Base-by-base conservation (phyloP, 92 coral and sea anemone genomes). In the Muricea muricata region DNA sequence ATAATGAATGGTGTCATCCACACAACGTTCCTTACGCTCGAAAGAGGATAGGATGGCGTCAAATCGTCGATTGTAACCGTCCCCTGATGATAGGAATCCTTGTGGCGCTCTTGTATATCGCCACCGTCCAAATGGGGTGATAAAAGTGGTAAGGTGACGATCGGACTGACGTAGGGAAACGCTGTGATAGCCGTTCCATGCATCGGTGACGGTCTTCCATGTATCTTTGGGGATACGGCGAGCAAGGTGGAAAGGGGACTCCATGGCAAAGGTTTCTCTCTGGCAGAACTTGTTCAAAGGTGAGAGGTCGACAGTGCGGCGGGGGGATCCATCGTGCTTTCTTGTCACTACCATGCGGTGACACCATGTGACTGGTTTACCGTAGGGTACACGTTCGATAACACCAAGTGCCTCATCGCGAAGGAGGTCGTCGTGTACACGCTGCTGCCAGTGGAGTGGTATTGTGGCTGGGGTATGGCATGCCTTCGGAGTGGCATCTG, bases 1-100 rank as follows among this genome's bases (percentile, higher is more conserved):
- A 28, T 90, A 85, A 84, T 87, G 97, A 14, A 90, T 58, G 33
- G 97, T 93, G 87, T 93, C 97, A 21, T 91, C 91, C 7, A 93
- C 92, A 30, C 97, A 88, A 21, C 93, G 91, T 52, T 92, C 90
- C 69, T 90, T 80, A 29, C 92, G 88, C 76, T 88, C 92, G 10
- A 85, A 82, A 18, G 32, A 37, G 0, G 97, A 78, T 24, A 93
- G 97, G 39, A 93, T 55, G 29, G 93, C 91, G 75, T 89, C 89
- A 48, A 92, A 86, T 24, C 89, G 92, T 84, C 94, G 84, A 54
- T 91, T 89, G 87, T 86, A 89, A 0, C 94, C 92, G 71, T 91
- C 94, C 9, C 89, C 91, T 7, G 91, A 85, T 0, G 90, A 88
- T 1, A 91, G 83, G 84, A 91, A 92, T 4, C 93, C 93, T 42